Base-by-base conservation (phyloP, 2,888 invertebrate species). In the Himalopsyche anomala region DNA sequence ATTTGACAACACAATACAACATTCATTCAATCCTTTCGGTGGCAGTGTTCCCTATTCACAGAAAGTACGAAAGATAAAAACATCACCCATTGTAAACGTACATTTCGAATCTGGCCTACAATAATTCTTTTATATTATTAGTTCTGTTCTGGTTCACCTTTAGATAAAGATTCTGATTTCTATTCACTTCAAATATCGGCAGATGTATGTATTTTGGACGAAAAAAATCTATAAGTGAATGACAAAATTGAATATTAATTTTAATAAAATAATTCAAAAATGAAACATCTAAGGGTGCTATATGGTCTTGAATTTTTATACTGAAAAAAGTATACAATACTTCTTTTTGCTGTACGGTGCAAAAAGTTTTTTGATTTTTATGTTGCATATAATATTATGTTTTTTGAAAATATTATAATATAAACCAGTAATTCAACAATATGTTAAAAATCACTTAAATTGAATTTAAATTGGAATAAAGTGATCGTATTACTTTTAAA, bases 1-100 rank as follows among this genome's bases (percentile, higher is more conserved):
- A 87, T 87, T 87, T 84, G 86, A 87, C 85, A 85, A 86, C 84
- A 87, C 88, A 88, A 87, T 85, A 84, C 81, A 74, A 69, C 81
- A 84, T 81, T 55, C n/a, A 40, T 85, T 85, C 88, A 88, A 88
- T 87, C 88, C 88, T 88, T 88, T 88, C 86, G 84, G 88, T 87
- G 85, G 88, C 87, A 82, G 36, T 74, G 81, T 54, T 80, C 45
- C 85, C 87, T 62, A 84, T 85, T 86, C 85, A 82, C 54, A 51
- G 84, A 55, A 82, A 55, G 42, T 81, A 51, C 81, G 62, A 84
- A 82, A 88, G 86, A 88, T 86, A 87, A 88, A 86, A 88, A 88
- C 88, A 87, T 85, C 85, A 55, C 15, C 83, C 87, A 81, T 84
- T 86, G 84, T 86, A 69, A 82, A 56, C 38, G 83, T 19, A 62